Percentiles rank a stretch among this genome's conserved stretches.
phyloP scores from a whole-genome alignment of 1,140 invertebrate species.

The Ips nitidus region DNA sequence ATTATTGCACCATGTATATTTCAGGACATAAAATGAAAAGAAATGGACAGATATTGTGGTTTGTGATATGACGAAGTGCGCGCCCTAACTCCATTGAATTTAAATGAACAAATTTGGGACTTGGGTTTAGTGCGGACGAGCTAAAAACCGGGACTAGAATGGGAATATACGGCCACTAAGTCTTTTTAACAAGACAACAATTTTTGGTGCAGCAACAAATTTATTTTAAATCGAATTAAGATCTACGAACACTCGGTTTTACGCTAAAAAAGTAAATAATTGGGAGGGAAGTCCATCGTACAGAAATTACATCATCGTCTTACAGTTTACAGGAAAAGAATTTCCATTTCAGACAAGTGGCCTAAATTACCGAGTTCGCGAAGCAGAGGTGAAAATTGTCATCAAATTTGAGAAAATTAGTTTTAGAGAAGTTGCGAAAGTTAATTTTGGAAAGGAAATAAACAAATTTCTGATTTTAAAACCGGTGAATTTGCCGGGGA shows the following conservation, averaged over 20 bases:
- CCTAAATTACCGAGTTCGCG: slow-evolving; percentile 17
- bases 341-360: slow-evolving; percentile 18
- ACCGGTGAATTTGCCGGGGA: slow-evolving; percentile 2
- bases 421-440: slow-evolving; percentile 17
- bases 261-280: not conserved
- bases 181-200: slow-evolving; percentile 33
- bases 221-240: slow-evolving; percentile 8
- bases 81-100: slow-evolving; percentile 39
- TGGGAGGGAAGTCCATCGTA: not conserved
- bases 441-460: slow-evolving; percentile 22
- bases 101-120: slow-evolving; percentile 43
- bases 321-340: slow-evolving; percentile 10
- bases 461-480: slow-evolving; percentile 17
- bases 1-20: slow-evolving; percentile 48
- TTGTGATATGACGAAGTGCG: slow-evolving; percentile 42
- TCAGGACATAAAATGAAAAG: slow-evolving; percentile 43
- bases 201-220: not conserved
- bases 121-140: slow-evolving; percentile 4
- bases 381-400: slow-evolving; percentile 11
- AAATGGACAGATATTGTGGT: slow-evolving; percentile 45
- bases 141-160: slow-evolving; percentile 15
- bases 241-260: not conserved
- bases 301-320: slow-evolving; percentile 6
- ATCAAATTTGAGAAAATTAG: slow-evolving; percentile 21
- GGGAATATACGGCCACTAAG: slow-evolving; percentile 19